Percentiles rank a stretch among this genome's conserved stretches.
Evolutionary conservation across 2,797 vertebrate genomes (phyloP).

Genomic region (Sylvilagus floridanus): DNA sequence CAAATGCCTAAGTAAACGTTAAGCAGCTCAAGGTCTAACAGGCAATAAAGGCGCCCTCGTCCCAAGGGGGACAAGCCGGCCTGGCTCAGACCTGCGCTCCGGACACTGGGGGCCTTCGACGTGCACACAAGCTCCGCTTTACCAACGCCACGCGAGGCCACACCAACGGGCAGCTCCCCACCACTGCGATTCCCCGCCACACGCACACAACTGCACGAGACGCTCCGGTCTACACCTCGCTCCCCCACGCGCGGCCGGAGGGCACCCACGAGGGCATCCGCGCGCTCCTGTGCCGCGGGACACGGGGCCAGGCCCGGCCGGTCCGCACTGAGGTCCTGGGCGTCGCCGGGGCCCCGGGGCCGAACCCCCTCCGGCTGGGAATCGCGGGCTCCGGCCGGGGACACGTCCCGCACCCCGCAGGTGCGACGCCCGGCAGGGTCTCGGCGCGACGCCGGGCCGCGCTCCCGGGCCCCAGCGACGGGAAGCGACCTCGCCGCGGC

Average conservation of each 20-base stretch:
- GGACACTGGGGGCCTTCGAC: background rate
- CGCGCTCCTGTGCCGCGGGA: background rate
- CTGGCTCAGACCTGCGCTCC: background rate
- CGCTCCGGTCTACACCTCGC: background rate
- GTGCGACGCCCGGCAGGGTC: background rate
- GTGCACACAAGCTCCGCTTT: background rate
- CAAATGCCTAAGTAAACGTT: no score
- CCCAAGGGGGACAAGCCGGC: background rate
- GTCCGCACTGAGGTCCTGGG: no score
- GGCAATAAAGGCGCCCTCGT: background rate
- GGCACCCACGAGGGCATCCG: background rate
- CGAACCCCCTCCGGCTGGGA: background rate
- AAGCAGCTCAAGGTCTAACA: background rate
- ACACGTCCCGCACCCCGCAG: background rate
- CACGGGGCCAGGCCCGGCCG: no score
- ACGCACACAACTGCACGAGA: slow-evolving; percentile 7
- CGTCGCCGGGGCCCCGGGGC: background rate
- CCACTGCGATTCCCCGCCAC: background rate
- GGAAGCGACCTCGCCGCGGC: slow-evolving; percentile 4
- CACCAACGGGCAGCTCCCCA: background rate
- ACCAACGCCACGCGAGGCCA: background rate
- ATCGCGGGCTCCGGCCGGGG: background rate
- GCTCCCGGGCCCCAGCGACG: background rate
- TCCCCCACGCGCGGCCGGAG: background rate
- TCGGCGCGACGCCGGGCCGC: no score